phyloP scores from a whole-genome alignment of 2,888 invertebrate species.

The Uropetala carovei region DNA sequence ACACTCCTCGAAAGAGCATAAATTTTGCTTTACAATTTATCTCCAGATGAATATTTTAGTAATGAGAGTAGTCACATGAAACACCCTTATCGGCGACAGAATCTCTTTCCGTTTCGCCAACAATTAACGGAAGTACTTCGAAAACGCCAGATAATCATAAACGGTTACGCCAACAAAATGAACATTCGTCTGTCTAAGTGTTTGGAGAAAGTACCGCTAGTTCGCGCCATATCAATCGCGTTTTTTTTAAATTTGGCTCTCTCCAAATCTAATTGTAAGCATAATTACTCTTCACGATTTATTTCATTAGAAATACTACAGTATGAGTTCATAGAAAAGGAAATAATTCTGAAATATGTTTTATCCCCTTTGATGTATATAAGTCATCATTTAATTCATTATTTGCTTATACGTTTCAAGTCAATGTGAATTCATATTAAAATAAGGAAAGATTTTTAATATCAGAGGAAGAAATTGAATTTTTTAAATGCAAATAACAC shows the following conservation, averaged over 20 bases:
- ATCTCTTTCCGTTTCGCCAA: neutral
- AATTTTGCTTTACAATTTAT: constrained; percentile 41
- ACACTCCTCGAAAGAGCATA: constrained; percentile 61
- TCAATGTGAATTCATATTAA: too few species aligned
- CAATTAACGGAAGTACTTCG: neutral
- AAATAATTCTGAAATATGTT: too few species aligned
- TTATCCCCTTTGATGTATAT: too few species aligned
- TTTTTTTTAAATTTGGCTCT: constrained; percentile 33
- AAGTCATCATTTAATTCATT: too few species aligned
- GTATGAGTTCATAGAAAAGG: too few species aligned
- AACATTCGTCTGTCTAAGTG: constrained; percentile 48
- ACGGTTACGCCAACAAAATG: neutral
- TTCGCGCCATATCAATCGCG: constrained; percentile 46
- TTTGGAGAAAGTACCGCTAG: constrained; percentile 62
- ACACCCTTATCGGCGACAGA: neutral
- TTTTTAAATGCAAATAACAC: neutral
- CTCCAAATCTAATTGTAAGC: neutral
- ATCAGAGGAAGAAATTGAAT: neutral
- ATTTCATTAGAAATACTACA: too few species aligned
- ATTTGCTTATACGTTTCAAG: too few species aligned
- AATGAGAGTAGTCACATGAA: neutral
- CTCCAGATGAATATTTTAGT: neutral
- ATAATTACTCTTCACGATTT: neutral
- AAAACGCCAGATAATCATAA: neutral
- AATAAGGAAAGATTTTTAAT: too few species aligned